Evolutionary conservation across 2,888 invertebrate species (phyloP).

Genomic region (Scrobipalpa costella): DNA sequence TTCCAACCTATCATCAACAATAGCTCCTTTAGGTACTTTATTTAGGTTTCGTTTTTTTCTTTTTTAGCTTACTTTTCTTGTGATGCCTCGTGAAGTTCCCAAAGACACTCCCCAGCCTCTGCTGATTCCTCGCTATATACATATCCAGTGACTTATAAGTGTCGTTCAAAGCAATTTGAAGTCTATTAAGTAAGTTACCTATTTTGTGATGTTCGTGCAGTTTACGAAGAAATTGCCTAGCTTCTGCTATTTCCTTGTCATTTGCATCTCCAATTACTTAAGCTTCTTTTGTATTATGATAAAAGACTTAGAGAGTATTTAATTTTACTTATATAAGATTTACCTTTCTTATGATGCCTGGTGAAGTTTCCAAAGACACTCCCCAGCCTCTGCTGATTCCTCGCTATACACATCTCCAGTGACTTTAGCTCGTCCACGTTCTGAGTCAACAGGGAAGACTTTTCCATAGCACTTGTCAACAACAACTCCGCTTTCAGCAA

Average conservation of each 20-base stretch:
- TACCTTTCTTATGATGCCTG: slow-evolving; percentile 76
- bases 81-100: slow-evolving; percentile 76
- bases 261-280: too few relatives aligned
- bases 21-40: too few relatives aligned
- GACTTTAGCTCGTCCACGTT: slow-evolving; percentile 70
- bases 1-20: too few relatives aligned
- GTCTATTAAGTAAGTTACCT: too few relatives aligned
- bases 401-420: slow-evolving; percentile 67
- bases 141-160: slow-evolving; percentile 70
- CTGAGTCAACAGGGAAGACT: slow-evolving; percentile 69
- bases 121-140: slow-evolving; percentile 70
- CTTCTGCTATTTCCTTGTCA: too few relatives aligned
- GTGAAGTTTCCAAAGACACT: slow-evolving; percentile 76
- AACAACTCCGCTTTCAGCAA: slow-evolving; percentile 70
- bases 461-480: slow-evolving; percentile 71
- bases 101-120: slow-evolving; percentile 72
- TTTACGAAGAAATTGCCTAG: too few relatives aligned
- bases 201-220: too few relatives aligned
- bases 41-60: too few relatives aligned
- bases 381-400: slow-evolving; percentile 71
- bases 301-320: too few relatives aligned
- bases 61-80: slow-evolving; percentile 76
- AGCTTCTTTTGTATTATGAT: too few relatives aligned
- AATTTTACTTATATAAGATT: too few relatives aligned
- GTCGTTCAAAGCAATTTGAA: too few relatives aligned